Conservation (phyloP, 2,113 vertebrate species). For the Dissostichus mawsoni region DNA sequence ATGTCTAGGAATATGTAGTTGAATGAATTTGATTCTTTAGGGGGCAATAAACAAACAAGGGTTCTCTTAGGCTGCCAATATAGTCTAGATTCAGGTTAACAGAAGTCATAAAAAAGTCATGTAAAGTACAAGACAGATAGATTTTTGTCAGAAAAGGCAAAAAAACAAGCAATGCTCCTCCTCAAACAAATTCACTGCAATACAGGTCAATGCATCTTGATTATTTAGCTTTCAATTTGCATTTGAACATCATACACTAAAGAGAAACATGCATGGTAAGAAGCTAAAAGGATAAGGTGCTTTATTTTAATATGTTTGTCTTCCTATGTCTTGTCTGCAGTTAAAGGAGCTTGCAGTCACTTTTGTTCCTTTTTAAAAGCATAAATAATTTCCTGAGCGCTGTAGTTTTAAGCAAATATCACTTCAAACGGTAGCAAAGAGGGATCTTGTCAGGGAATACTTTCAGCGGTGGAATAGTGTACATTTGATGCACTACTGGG, state of each 20-base stretch:
- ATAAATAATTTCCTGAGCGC: background rate
- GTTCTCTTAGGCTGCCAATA: background rate
- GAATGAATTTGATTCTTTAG: background rate
- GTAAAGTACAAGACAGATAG: background rate
- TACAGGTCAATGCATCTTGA: background rate
- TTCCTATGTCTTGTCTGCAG: background rate
- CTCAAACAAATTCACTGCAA: background rate
- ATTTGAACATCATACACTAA: background rate
- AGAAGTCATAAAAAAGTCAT: background rate
- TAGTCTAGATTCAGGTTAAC: background rate
- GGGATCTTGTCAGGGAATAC: background rate
- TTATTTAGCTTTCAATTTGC: background rate
- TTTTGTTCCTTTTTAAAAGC: background rate
- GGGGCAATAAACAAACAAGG: background rate
- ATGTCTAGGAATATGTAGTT: background rate
- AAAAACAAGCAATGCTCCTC: background rate
- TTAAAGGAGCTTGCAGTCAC: no score
- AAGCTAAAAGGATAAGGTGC: background rate
- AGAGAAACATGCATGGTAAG: background rate
- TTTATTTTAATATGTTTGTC: no score
- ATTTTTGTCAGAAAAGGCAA: background rate
- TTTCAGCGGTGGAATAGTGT: background rate
- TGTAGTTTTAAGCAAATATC: background rate
- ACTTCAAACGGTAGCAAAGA: background rate
- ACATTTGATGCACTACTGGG: background rate